Base-by-base conservation (phyloP, 2,888 invertebrate genomes). In the Spilosoma lubricipeda region DNA sequence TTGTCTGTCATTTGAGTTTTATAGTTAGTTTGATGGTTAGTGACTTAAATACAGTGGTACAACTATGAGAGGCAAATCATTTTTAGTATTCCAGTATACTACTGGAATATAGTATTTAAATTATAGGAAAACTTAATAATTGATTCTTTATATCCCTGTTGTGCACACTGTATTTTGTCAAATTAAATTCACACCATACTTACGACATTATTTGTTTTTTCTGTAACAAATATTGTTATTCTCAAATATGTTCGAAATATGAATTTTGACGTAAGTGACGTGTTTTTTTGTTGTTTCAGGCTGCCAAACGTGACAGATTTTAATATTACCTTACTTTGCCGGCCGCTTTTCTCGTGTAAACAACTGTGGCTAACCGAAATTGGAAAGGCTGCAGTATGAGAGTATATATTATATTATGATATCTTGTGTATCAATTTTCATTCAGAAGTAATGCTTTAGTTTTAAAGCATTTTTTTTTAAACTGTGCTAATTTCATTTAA, bases 1-100 rank as follows among this genome's bases (percentile, higher is more conserved):
- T 77, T 78, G 81, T 80, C 74, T 82, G 79, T 80, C 76, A 63
- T 30, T 63, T 63, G 15, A 63, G 63, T 63, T 63, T 63, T 59
- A 56, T 59, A 3, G 9, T 56, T 27, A 59, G 15, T 59, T 27
- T 59, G 59, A 59, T 59, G 59, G 27, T 27, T 27, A 13, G 27
- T 59, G 59, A 59, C n/a, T 27, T 27, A 59, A 59, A 59, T 27
- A 27, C 15, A 59, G 59, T 27, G 59, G 3, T 13, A 59, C 27
- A 59, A 59, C 27, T 59, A 59, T 63, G 30, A 63, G 27, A 13
- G 27, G 15, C 8, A 59, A 15, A 56, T 1, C 3, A 9, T 39
- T 4, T 11, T 39, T 39, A 11, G 39, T 39, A 39, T 39, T 39
- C 39, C 39, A 39, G 9, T n/a, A n/a, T n/a, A n/a, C n/a, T n/a